Conservation (phyloP, 2,888 invertebrate genomes). For the Anthophora plumipes region DNA sequence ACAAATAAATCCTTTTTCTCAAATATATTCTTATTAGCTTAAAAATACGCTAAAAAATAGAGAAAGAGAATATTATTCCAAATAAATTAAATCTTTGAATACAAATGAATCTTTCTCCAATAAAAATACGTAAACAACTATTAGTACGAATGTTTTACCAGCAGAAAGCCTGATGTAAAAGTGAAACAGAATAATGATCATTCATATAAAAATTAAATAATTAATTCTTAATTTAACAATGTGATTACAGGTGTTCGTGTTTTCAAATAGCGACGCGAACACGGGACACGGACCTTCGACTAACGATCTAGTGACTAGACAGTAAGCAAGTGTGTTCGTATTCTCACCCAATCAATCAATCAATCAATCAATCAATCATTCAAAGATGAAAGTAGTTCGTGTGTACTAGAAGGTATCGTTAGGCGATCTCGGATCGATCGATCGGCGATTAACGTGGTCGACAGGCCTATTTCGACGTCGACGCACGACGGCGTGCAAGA, state of each 20-base stretch:
- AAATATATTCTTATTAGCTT: no score
- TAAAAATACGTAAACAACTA: no score
- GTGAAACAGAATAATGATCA: no score
- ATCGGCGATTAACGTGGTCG: slow-evolving; percentile 59
- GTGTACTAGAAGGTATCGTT: slow-evolving; percentile 66
- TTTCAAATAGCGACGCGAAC: slow-evolving; percentile 25
- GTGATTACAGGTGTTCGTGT: slow-evolving; percentile 12
- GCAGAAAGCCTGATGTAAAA: no score
- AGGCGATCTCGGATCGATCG: slow-evolving; percentile 68
- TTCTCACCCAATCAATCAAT: slow-evolving; percentile 64
- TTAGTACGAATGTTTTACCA: no score
- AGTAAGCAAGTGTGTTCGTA: slow-evolving; percentile 77
- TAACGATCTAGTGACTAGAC: slow-evolving; percentile 82
- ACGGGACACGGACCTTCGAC: slow-evolving; percentile 57
- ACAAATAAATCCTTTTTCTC: no score
- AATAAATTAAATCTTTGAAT: no score
- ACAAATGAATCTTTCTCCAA: no score
- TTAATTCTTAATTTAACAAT: background rate
- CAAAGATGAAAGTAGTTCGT: slow-evolving; percentile 59
- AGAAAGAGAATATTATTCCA: no score
- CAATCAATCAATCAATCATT: slow-evolving; percentile 54
- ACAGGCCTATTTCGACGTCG: slow-evolving; percentile 32
- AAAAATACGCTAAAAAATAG: no score
- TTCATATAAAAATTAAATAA: background rate
- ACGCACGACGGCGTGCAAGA: slow-evolving; percentile 24